Evolutionary conservation across 2,113 vertebrate species (phyloP).

Genomic region (Microtus richardsoni): DNA sequence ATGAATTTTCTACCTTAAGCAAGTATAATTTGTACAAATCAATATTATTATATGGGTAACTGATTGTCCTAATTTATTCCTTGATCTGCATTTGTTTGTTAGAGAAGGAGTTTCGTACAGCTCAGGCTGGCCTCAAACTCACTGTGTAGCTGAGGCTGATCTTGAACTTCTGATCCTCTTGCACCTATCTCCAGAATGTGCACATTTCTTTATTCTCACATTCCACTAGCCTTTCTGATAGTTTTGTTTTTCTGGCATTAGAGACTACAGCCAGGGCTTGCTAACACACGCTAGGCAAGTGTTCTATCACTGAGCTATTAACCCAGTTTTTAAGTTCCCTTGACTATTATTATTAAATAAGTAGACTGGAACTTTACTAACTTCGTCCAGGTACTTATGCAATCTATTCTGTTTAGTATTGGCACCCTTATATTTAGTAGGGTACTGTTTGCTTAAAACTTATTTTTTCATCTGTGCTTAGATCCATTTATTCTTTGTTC

Average conservation of each 20-base stretch:
- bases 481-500: not conserved
- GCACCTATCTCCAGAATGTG: not conserved
- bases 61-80: constrained; percentile 1
- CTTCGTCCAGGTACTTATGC: not conserved
- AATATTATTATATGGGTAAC: not conserved
- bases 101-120: too few species aligned
- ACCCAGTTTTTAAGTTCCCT: not conserved
- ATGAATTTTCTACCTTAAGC: constrained; percentile 25
- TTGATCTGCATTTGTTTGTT: not conserved
- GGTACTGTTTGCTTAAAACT: not conserved
- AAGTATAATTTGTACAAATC: constrained; percentile 2
- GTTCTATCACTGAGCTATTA: not conserved
- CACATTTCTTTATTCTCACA: constrained; percentile 22
- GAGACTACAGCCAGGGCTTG: not conserved
- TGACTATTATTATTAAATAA: constrained; percentile 46
- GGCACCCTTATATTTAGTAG: not conserved
- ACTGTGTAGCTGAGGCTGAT: not conserved
- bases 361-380: not conserved
- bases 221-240: not conserved
- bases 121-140: not conserved
- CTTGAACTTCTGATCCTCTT: not conserved
- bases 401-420: constrained; percentile 9
- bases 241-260: not conserved
- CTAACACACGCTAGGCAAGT: not conserved
- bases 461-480: not conserved